Conservation (phyloP, 2,888 invertebrate genomes). For the Ophion slaviceki region DNA sequence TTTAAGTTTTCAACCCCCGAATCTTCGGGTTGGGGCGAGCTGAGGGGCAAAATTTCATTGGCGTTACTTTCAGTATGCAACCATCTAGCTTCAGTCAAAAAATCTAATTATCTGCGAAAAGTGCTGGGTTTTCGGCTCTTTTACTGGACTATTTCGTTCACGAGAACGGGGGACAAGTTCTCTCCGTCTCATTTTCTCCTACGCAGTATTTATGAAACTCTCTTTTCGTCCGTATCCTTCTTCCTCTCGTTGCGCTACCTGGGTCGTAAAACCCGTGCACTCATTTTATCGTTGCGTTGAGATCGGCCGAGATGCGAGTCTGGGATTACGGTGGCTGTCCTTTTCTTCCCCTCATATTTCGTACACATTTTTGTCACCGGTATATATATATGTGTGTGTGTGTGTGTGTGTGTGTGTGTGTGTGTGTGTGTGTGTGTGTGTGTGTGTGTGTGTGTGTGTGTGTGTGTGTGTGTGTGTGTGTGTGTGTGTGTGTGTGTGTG, state of each 20-base stretch:
- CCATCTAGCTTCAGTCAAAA: too few species aligned
- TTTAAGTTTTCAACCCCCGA: too few species aligned
- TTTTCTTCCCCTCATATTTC: conserved; percentile 21
- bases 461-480: too few species aligned
- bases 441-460: too few species aligned
- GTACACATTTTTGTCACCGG: conserved; percentile 27
- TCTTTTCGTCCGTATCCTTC: conserved; percentile 16
- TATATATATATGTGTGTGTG: not conserved
- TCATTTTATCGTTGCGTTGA: conserved; percentile 55
- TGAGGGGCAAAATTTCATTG: too few species aligned
- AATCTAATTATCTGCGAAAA: too few species aligned
- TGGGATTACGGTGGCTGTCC: conserved; percentile 46
- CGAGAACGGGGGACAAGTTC: conserved; percentile 14
- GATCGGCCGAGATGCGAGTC: conserved; percentile 58
- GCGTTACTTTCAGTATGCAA: too few species aligned
- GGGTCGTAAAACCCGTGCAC: conserved; percentile 50
- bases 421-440: too few species aligned
- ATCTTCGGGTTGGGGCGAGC: too few species aligned
- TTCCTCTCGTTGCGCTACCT: conserved; percentile 34
- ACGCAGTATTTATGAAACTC: not conserved
- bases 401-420: too few species aligned
- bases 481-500: too few species aligned
- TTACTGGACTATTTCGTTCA: conserved; percentile 10
- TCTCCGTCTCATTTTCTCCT: not conserved
- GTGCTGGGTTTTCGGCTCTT: too few species aligned